Evolutionary conservation across 2,113 vertebrate species (phyloP), one percentile per base, ranked within the genome.

Genomic region (Peromyscus californicus): DNA sequence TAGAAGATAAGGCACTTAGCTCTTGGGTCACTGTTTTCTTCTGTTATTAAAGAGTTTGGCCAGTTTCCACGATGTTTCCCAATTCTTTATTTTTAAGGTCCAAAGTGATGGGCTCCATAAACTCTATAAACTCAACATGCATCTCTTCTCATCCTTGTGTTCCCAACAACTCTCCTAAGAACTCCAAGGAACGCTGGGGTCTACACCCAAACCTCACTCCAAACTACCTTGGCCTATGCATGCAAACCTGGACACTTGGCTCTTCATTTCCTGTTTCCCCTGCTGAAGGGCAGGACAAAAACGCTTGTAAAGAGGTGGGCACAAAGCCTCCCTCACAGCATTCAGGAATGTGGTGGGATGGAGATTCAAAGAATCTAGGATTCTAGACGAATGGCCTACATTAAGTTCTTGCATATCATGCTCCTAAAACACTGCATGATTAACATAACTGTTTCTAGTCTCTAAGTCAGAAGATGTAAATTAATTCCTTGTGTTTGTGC

Each of bases 391-490:
- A 78, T 2, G 29, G 82, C 57, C 86, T 29, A 59, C n/a, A 63
- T 48, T 69, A 93, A 93, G 67, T 54, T 80, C 79, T 87, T 93
- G 82, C 70, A 61, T 61, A 45, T 63, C 80, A 31, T 8, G 48
- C 65, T 85, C 91, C 91, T 48, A 76, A 93, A 57, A 92, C 31
- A 51, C 33, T 13, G 42, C 17, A 2, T 74, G 65, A 91, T 74
- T 61, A 95, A n/a, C 88, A 22, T 63, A 91, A 86, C 83, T 63
- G 54, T 61, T 79, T 82, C 63, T 80, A 51, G n/a, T 76, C 29
- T 96, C n/a, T 39, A 42, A 76, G 91, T 96, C 70, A 63, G n/a
- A 94, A 90, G 83, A 95, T 94, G 61, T 89, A 90, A 96, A 96
- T 85, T 39, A 90, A 7, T 51, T 94, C 33, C 92, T 96, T 86